Evolutionary conservation across 2,113 vertebrate species (phyloP), one percentile per base, ranked within the genome.

Genomic region (Lagopus leucura): DNA sequence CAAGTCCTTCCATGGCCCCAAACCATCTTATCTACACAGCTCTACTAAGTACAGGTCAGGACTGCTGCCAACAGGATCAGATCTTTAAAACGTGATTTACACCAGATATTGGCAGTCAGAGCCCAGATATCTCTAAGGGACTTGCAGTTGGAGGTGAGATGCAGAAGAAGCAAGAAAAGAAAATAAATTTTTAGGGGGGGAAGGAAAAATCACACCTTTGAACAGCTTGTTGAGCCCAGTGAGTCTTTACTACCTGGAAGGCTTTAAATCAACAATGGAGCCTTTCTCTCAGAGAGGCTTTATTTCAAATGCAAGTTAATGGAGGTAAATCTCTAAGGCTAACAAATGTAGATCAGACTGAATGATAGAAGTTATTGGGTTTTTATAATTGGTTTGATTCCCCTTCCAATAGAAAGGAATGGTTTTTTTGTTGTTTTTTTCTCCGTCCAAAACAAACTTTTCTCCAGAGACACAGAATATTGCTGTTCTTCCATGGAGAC

Each of bases 301-400:
- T 92, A 95, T 89, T 95, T 88, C 80, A 67, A 94, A 78, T 24
- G 24, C 3, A 5, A 83, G 50, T 80, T 93, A 94, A 94, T 83
- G 65, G 90, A 86, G 76, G 83, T 43, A 88, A 95, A 88, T 80
- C 75, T 92, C 86, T 77, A 64, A 70, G 89, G 80, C 80, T 11
- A 6, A 47, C 38, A 65, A 71, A 91, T 34, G 42, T 89, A 90
- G 80, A 90, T 32, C 69, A 83, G 43, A 43, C 32, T 43, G 25
- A 74, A 65, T 43, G 73, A 86, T 90, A 89, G 84, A 81, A 95
- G 76, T 17, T 40, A 25, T 50, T 50, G 48, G 48, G 24, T 27
- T 38, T 55, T 54, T 34, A 15, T 30, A 18, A 45, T 43, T 30
- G 34, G 3, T 1, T 52, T 48, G 12, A 11, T 1, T 47, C 65